Evolutionary conservation across 2,888 invertebrate genomes (phyloP), one percentile per base, ranked within the genome.

Genomic region (Papilio gigon): DNA sequence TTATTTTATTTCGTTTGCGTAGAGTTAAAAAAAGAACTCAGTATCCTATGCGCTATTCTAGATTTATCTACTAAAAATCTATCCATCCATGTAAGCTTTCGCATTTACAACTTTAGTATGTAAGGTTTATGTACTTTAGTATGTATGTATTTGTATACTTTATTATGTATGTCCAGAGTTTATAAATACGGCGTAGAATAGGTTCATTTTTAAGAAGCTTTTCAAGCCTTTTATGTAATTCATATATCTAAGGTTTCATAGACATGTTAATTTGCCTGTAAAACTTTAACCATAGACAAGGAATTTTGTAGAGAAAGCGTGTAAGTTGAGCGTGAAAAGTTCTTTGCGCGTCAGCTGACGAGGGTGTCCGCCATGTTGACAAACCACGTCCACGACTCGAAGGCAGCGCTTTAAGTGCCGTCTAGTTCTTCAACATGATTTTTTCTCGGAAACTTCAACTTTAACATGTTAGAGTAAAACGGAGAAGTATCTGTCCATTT

Each of bases 261-360:
- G 9, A 30, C 8, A 9, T 6, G 6, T 27, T 2, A 30, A 4
- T 6, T 30, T 56, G 30, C 17, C 30, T 12, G 12, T 0, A 17
- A 30, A 47, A 33, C 14, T 17, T 12, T 25, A 12, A 30, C 12
- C 62, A 47, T 44, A 63, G 62, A 44, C 59, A 35, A 44, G 53
- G 69, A 65, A 69, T 69, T 65, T 65, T 37, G 60, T 59, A 50
- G 65, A 50, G 35, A 20, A 53, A 20, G 12, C 42, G 53, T 17
- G 65, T 61, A 65, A 65, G 65, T 69, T 65, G 65, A 69, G 69
- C 68, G 68, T 66, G 56, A 68, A 68, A 71, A 71, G 63, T 71
- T 66, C 66, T 47, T 27, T 30, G 53, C 53, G 53, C 71, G 68
- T 65, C 44, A 25, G 47, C 63, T 68, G 65, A 68, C 65, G 63